Evolutionary conservation across 2,113 vertebrate genomes (phyloP).

Genomic region (Solenodon paradoxus): DNA sequence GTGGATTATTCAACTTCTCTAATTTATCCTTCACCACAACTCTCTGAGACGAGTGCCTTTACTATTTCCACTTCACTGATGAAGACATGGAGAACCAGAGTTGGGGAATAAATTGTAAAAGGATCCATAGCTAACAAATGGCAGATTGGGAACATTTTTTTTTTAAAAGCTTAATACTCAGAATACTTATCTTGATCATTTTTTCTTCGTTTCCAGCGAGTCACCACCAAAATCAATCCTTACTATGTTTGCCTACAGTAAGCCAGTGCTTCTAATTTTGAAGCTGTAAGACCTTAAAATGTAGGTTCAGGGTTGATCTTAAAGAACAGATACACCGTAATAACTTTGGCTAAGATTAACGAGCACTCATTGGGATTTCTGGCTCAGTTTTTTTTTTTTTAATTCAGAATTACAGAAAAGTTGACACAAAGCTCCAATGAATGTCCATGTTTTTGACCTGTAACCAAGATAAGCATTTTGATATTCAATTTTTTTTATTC

Average conservation of each 20-base stretch:
- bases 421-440: background rate
- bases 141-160: background rate
- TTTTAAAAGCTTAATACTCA: background rate
- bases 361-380: background rate
- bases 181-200: background rate
- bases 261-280: background rate
- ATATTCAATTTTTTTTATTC: background rate
- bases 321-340: background rate
- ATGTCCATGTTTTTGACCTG: background rate
- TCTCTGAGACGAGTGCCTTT: background rate
- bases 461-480: no score
- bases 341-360: background rate
- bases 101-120: background rate
- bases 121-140: background rate
- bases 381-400: background rate
- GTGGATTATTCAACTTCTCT: background rate
- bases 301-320: background rate
- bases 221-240: background rate
- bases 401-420: background rate
- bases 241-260: background rate
- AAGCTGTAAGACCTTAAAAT: background rate
- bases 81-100: background rate
- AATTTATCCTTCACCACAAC: background rate
- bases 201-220: background rate
- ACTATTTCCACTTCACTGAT: background rate